Percentiles rank a stretch among this genome's conserved stretches.
phyloP scores from a whole-genome alignment of 2,113 vertebrate species.

The Paracanthobrama guichenoti region DNA sequence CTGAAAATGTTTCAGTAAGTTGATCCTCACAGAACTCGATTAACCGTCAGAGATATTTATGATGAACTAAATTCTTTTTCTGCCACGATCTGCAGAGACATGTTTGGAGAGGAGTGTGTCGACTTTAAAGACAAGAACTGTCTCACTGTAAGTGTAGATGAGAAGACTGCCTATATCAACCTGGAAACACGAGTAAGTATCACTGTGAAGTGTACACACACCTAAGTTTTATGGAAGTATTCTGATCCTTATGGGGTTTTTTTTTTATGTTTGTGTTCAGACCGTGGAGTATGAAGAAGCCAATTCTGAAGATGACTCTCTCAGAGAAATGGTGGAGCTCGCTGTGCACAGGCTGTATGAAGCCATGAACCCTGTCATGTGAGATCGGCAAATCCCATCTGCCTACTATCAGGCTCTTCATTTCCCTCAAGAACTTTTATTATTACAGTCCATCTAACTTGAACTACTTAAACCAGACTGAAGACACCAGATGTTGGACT shows the following conservation, averaged over 20 bases:
- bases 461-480: slow-evolving; percentile 8
- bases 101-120: slow-evolving; percentile 93
- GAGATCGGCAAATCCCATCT: slow-evolving; percentile 48
- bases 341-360: slow-evolving; percentile 88
- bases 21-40: background rate
- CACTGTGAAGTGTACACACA: background rate
- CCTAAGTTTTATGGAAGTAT: background rate
- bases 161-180: slow-evolving; percentile 82
- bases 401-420: background rate
- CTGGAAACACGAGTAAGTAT: slow-evolving; percentile 85
- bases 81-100: slow-evolving; percentile 78
- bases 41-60: background rate
- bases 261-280: slow-evolving; percentile 66
- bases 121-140: slow-evolving; percentile 76
- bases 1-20: slow-evolving; percentile 94
- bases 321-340: slow-evolving; percentile 89
- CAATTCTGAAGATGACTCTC: slow-evolving; percentile 84
- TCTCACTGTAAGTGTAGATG: slow-evolving; percentile 84
- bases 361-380: slow-evolving; percentile 82
- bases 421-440: background rate
- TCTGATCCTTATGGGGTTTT: background rate
- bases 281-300: slow-evolving; percentile 83
- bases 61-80: background rate
- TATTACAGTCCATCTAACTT: background rate
- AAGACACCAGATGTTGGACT: background rate